Conservation (phyloP, 2,888 invertebrate genomes). For the Nomada ferruginata region DNA sequence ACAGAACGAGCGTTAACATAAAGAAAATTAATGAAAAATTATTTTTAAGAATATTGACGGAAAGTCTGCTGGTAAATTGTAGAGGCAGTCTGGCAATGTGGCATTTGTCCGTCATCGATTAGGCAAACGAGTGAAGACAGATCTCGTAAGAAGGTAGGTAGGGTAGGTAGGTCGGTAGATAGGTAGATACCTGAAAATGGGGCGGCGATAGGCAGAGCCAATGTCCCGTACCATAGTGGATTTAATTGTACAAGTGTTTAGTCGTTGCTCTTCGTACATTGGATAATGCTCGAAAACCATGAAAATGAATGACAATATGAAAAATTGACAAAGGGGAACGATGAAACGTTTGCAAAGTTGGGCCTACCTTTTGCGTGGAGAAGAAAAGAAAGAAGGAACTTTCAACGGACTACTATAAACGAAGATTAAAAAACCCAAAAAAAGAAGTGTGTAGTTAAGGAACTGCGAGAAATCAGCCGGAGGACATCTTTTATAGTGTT, state of each 20-base stretch:
- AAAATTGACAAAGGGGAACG: conserved; percentile 9
- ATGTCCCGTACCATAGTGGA: conserved; percentile 54
- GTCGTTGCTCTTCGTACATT: conserved; percentile 48
- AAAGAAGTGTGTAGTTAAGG: conserved; percentile 12
- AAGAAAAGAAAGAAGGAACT: conserved; percentile 7
- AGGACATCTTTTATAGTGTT: conserved; percentile 64
- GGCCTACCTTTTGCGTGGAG: conserved; percentile 1
- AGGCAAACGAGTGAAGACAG: conserved; percentile 54
- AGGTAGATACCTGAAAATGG: conserved; percentile 56
- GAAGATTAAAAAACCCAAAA: conserved; percentile 3
- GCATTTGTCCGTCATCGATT: conserved; percentile 39
- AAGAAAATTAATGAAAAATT: not conserved
- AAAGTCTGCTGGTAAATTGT: not conserved
- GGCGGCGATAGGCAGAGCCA: conserved; percentile 65
- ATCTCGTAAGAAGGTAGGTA: conserved; percentile 60
- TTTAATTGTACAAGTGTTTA: conserved; percentile 51
- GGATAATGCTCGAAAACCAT: conserved; percentile 17
- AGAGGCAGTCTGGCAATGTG: conserved; percentile 38
- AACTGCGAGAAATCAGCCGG: conserved; percentile 44
- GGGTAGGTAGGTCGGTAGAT: conserved; percentile 64
- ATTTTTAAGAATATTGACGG: not conserved
- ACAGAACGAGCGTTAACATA: not conserved
- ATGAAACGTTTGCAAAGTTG: not conserved
- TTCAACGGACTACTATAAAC: conserved; percentile 15
- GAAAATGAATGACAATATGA: not conserved